Percentiles rank a stretch among this genome's conserved stretches.
Conservation (phyloP, 2,113 vertebrate genomes). For the Chitala chitala region DNA sequence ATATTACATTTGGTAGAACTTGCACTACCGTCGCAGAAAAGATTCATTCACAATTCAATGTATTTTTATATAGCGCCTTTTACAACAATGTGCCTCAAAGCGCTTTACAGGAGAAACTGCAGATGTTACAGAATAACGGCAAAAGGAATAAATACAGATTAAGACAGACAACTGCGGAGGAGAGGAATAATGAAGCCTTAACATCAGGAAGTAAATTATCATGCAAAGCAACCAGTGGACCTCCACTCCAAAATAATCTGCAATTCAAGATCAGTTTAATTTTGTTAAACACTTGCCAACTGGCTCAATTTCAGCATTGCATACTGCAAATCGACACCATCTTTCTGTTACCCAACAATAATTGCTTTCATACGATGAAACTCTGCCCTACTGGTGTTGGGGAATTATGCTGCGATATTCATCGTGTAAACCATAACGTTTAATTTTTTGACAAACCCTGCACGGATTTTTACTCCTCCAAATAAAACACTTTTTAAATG, state of each 20-base stretch:
- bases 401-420: slow-evolving; percentile 5
- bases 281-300: not conserved
- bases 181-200: no score
- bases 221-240: no score
- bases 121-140: no score
- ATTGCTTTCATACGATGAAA: not conserved
- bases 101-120: no score
- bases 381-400: not conserved
- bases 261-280: not conserved
- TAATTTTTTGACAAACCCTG: not conserved
- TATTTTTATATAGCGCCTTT: no score
- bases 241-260: not conserved
- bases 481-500: not conserved
- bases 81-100: no score
- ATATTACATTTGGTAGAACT: no score
- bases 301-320: not conserved
- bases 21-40: not conserved
- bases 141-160: no score
- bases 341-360: not conserved
- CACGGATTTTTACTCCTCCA: not conserved
- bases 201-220: no score
- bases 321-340: not conserved
- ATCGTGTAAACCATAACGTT: slow-evolving; percentile 7
- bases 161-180: not conserved
- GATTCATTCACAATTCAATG: not conserved